A percentile compares a stretch with the other conserved stretches of the same genome.
phyloP scores from a whole-genome alignment of 2,113 vertebrate species.

The Tetrao urogallus region DNA sequence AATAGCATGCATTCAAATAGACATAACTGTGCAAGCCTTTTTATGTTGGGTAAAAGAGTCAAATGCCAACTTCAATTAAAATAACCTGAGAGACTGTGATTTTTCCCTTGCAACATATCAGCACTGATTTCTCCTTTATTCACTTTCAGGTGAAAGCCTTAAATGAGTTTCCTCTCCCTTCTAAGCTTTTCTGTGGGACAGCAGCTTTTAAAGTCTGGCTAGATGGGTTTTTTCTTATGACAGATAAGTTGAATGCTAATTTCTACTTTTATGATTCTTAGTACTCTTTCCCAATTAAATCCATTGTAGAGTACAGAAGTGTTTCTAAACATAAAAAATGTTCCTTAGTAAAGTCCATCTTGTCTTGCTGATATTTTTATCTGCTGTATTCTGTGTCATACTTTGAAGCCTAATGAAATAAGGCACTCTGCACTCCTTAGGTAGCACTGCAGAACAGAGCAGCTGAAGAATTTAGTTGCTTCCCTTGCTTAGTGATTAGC shows the following conservation, averaged over 20 bases:
- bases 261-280: background rate
- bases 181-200: background rate
- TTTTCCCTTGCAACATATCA: constrained; percentile 1
- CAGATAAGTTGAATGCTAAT: constrained; percentile 8
- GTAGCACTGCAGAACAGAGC: background rate
- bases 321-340: constrained; percentile 25
- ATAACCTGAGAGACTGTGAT: background rate
- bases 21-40: background rate
- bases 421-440: background rate
- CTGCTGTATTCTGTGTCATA: constrained; percentile 1
- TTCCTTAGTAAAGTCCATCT: constrained; percentile 5
- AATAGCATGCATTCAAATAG: background rate
- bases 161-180: background rate
- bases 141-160: background rate
- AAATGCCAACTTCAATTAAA: background rate
- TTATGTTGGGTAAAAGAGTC: background rate
- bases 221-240: background rate
- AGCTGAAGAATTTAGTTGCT: background rate
- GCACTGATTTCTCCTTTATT: background rate
- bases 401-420: constrained; percentile 55
- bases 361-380: constrained; percentile 27
- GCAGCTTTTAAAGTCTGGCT: background rate
- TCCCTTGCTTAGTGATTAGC: background rate
- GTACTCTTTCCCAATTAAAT: constrained; percentile 20
- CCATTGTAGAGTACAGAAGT: background rate